Evolutionary conservation across 2,113 vertebrate species (phyloP), one percentile per base, ranked within the genome.

Genomic region (Chascanopsetta lugubris): DNA sequence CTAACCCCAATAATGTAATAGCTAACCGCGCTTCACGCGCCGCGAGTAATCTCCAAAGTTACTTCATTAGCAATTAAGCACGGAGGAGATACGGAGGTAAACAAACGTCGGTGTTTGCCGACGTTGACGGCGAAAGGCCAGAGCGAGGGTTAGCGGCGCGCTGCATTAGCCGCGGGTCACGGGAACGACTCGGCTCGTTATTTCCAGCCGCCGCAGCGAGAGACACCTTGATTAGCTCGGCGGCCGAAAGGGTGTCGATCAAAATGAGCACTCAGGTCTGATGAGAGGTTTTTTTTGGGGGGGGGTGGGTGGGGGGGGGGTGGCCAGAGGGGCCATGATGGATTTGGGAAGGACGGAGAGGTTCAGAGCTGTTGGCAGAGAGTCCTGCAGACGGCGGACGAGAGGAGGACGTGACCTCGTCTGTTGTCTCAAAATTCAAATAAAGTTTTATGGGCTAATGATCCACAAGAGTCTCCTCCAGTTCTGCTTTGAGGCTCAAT

Each of bases 1-100:
- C 21, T 82, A 67, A 88, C 80, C 87, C 69, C 79, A 55, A 74
- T 80, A 70, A 83, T 73, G 59, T 79, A 79, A 83, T 30, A 46
- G 62, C 55, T 78, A 55, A 17, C 42, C 24, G 29, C 21, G 46
- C 38, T 75, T 50, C 26, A 15, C 18, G 8, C 46, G 59, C 32
- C 40, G 58, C 53, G 36, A 30, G 47, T 55, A 56, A 73, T 72
- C 59, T 64, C 61, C 30, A 32, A 30, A 75, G 40, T 13, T 59
- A 12, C 53, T 72, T 66, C 70, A 50, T 71, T 61, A 78, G 71
- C 62, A 72, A 64, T 72, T 77, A 64, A 18, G 56, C 30, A 38
- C 69, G 34, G 29, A 40, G 32, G 47, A 40, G 26, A 59, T 43
- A 30, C 1, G 21, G n/a, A 24, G 2, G n/a, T 27, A 29, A 57